These are phyloP conservation scores for Loris lydekkerianus DNA, from an alignment of 2,797 vertebrate genomes.

Conservation along the genomic window DNA sequence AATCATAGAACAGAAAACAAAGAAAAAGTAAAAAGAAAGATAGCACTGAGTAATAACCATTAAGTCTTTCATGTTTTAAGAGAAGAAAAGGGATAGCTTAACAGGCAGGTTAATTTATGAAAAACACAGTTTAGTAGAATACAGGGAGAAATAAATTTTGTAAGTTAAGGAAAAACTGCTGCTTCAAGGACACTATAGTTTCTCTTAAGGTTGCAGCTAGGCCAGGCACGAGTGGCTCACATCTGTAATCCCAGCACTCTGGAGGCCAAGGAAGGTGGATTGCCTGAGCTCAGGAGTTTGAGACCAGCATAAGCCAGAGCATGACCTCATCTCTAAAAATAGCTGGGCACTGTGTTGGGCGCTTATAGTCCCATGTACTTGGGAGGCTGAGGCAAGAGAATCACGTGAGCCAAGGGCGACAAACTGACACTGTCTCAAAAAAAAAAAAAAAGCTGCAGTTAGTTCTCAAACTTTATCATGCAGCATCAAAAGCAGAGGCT, in stretches of 20 bases:
- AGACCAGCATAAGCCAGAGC: no score
- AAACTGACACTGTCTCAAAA: no score
- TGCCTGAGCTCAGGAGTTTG: no score
- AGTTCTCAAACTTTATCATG: not conserved
- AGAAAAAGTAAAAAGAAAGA: not conserved
- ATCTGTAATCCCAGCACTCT: no score
- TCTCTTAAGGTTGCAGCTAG: not conserved
- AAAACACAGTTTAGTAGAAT: not conserved
- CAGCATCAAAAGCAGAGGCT: not conserved
- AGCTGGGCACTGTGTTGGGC: no score
- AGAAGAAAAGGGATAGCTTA: conserved; percentile 12
- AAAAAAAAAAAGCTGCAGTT: no score
- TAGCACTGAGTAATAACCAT: not conserved
- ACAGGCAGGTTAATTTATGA: conserved; percentile 17
- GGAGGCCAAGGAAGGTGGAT: no score
- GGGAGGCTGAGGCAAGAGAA: no score
- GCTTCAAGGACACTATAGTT: not conserved
- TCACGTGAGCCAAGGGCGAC: no score
- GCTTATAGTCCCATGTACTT: no score
- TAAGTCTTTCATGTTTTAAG: not conserved
- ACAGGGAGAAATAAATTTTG: not conserved
- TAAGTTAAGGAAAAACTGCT: conserved; percentile 10
- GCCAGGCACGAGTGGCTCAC: no score
- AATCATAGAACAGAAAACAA: not conserved
- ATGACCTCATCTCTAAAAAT: no score